Percentiles rank a stretch among this genome's conserved stretches.
Evolutionary conservation across 2,113 vertebrate genomes (phyloP).

Genomic region (Copsychus sechellarum): DNA sequence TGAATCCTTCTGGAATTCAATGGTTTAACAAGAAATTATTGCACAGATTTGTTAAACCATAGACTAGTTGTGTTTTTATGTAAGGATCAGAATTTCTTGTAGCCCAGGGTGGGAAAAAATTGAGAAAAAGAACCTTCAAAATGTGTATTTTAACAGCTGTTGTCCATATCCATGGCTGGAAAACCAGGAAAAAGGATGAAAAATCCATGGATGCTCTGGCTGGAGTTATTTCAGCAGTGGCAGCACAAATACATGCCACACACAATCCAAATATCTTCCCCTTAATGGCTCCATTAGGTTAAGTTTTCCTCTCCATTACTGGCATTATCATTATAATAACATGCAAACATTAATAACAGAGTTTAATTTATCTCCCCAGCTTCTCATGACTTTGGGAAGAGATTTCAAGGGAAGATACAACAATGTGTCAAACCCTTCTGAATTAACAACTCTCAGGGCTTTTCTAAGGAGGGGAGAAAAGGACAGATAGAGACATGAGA

Average conservation of each 20-base stretch:
- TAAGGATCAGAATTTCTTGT: not conserved
- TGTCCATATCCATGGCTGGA: not conserved
- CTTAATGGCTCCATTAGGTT: slow-evolving; percentile 31
- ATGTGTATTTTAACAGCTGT: not conserved
- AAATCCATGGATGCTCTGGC: not conserved
- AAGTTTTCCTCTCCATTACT: not conserved
- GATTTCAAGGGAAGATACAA: not conserved
- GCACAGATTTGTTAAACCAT: not conserved
- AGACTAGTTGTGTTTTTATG: not conserved
- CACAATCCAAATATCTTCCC: not conserved
- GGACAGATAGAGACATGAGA: slow-evolving; percentile 60
- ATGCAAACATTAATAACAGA: slow-evolving; percentile 35
- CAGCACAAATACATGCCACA: not conserved
- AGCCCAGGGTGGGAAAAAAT: not conserved
- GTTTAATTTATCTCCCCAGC: slow-evolving; percentile 39
- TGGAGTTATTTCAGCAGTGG: not conserved
- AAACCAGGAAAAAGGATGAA: not conserved
- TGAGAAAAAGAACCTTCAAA: accelerated
- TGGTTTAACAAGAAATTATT: not conserved
- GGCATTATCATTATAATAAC: not conserved
- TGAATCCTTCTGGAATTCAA: not conserved
- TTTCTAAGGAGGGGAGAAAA: slow-evolving; percentile 47
- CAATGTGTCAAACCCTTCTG: slow-evolving; percentile 18
- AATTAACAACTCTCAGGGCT: slow-evolving; percentile 25
- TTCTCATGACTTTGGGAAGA: not conserved